Evolutionary conservation across 2,797 vertebrate species (phyloP).

Genomic region (Xiphorhynchus erythropygius): DNA sequence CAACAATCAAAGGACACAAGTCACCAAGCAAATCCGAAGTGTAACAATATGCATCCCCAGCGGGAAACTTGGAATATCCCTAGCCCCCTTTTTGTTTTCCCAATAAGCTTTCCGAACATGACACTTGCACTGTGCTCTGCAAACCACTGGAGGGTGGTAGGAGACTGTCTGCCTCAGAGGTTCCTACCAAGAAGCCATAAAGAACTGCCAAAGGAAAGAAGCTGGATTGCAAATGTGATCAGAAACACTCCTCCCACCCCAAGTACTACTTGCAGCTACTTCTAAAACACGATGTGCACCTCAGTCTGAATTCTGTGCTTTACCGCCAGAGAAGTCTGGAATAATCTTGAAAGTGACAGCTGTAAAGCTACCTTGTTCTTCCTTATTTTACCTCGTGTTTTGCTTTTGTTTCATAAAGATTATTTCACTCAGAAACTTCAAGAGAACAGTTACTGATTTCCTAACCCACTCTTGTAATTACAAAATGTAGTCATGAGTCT

Average conservation of each 20-base stretch:
- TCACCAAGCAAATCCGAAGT: neutral
- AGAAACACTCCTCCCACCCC: neutral
- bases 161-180: neutral
- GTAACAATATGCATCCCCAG: neutral
- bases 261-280: neutral
- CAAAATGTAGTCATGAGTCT: neutral
- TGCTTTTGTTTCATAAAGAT: neutral
- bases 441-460: neutral
- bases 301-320: neutral
- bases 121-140: neutral
- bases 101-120: neutral
- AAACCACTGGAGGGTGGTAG: constrained; percentile 53
- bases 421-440: neutral
- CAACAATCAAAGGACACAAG: neutral
- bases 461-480: neutral
- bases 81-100: neutral
- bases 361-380: neutral
- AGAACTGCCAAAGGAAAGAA: neutral
- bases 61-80: neutral
- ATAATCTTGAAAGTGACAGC: neutral
- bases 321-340: neutral
- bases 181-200: neutral
- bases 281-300: neutral
- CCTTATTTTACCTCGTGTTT: rapidly evolving
- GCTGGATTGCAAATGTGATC: neutral